phyloP scores from a whole-genome alignment of 2,797 vertebrate genomes.

The Pteropus rufus region DNA sequence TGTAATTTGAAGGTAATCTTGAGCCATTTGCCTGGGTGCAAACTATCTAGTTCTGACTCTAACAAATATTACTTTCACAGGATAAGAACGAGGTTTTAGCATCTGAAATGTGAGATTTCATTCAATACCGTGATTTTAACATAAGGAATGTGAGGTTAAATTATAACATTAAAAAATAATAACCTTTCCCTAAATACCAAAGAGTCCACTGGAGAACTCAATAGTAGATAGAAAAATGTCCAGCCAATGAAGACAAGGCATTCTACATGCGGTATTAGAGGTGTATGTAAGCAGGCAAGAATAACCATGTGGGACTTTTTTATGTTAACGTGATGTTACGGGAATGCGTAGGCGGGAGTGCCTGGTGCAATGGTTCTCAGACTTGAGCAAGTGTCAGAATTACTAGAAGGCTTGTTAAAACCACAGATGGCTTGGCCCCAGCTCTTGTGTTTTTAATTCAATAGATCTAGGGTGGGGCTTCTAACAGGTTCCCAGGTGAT shows the following conservation, averaged over 20 bases:
- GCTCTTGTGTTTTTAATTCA: not conserved
- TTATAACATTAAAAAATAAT: not conserved
- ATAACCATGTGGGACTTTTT: not conserved
- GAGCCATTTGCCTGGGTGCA: not conserved
- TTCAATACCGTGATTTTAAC: not conserved
- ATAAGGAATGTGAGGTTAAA: not conserved
- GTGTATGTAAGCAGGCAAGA: accelerated
- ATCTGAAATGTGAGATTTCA: not conserved
- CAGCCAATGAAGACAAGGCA: not conserved
- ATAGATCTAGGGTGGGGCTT: not conserved
- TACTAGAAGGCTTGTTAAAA: not conserved
- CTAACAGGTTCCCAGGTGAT: not conserved
- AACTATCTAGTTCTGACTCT: not conserved
- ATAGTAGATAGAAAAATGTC: not conserved
- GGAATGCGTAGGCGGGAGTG: not conserved
- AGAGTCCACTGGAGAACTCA: not conserved
- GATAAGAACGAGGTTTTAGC: not conserved
- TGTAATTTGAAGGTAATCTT: not conserved
- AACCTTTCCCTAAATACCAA: not conserved
- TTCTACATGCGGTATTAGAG: accelerated
- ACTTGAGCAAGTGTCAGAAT: not conserved
- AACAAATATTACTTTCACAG: not conserved
- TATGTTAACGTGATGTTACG: not conserved
- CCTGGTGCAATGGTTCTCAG: not conserved
- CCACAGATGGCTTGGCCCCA: not conserved